Evolutionary conservation across 2,888 invertebrate species (phyloP).

Genomic region (Agriopis leucophaearia): DNA sequence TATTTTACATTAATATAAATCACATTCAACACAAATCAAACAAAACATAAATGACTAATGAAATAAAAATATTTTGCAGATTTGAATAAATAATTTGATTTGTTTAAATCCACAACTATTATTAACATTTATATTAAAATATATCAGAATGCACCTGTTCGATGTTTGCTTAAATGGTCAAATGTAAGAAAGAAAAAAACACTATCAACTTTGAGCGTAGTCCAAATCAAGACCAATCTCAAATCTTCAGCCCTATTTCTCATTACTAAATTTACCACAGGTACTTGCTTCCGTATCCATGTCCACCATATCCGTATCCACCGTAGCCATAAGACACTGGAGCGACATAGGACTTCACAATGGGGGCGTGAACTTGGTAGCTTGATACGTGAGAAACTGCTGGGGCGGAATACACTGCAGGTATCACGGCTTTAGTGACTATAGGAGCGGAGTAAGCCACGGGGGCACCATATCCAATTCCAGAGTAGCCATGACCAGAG

Average conservation of each 20-base stretch:
- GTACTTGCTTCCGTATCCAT: slow-evolving; percentile 57
- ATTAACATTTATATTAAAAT: slow-evolving; percentile 1
- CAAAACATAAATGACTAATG: slow-evolving; percentile 10
- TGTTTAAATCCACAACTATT: too few species aligned
- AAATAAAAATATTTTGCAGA: background rate
- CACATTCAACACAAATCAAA: slow-evolving; percentile 16
- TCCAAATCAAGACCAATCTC: slow-evolving; percentile 2
- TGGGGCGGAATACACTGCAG: slow-evolving; percentile 55
- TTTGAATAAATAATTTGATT: background rate
- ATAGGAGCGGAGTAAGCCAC: slow-evolving; percentile 55
- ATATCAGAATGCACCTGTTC: background rate
- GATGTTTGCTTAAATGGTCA: too few species aligned
- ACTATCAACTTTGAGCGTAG: background rate
- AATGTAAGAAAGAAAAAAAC: slow-evolving; percentile 5
- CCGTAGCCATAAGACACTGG: slow-evolving; percentile 55
- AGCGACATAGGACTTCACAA: slow-evolving; percentile 57
- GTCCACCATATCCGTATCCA: slow-evolving; percentile 52
- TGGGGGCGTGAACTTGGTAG: slow-evolving; percentile 62
- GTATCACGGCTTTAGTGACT: slow-evolving; percentile 54
- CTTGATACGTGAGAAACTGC: slow-evolving; percentile 66
- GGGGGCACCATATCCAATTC: slow-evolving; percentile 52
- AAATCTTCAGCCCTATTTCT: background rate
- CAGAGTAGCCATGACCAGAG: slow-evolving; percentile 49
- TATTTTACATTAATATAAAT: slow-evolving; percentile 16
- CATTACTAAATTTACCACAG: slow-evolving; percentile 55